Evolutionary conservation across 2,797 vertebrate species (phyloP).

Genomic region (Phyllotis vaccarum): DNA sequence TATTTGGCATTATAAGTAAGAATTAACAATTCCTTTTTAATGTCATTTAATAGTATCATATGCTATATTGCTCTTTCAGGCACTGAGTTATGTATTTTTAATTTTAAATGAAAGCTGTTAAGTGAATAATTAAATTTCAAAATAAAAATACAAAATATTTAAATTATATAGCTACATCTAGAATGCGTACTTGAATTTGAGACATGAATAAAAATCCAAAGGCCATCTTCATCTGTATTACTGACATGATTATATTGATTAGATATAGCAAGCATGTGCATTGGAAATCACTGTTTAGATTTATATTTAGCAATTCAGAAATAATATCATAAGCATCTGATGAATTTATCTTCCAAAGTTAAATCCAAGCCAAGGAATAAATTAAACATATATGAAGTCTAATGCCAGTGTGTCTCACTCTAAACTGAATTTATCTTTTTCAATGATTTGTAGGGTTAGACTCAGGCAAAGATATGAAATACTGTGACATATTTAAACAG

Average conservation of each 20-base stretch:
- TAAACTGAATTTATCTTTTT: background rate
- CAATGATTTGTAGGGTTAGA: background rate
- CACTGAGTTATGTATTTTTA: background rate
- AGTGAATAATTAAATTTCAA: background rate
- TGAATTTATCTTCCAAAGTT: background rate
- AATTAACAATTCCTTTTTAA: background rate
- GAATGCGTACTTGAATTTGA: background rate
- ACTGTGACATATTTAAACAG: background rate
- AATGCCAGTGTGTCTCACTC: background rate
- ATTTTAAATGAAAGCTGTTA: constrained; percentile 33
- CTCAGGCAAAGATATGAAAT: background rate
- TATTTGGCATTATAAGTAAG: background rate
- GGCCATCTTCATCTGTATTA: background rate
- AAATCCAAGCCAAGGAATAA: background rate
- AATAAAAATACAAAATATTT: background rate
- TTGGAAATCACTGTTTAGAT: background rate
- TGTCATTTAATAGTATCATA: background rate
- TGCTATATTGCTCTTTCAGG: background rate
- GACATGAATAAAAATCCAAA: constrained; percentile 22
- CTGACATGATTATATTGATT: background rate
- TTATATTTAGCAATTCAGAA: background rate
- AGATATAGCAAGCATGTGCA: background rate
- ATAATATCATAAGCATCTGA: background rate
- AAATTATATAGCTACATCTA: background rate
- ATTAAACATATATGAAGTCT: background rate